These are phyloP conservation scores for Onychomys arenicola DNA, from an alignment of 2,797 vertebrate genomes.

Conservation along the genomic window DNA sequence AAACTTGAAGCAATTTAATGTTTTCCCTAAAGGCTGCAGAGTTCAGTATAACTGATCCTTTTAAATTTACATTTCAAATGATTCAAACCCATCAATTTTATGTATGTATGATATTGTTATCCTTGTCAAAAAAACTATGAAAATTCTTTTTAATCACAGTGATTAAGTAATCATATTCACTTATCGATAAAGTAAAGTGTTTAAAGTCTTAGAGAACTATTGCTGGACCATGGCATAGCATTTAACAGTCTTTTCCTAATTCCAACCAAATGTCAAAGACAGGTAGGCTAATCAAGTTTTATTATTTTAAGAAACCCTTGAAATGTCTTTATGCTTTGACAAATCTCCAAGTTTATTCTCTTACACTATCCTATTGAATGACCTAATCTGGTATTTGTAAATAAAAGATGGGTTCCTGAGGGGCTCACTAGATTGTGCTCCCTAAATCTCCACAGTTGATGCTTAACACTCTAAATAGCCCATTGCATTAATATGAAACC, in stretches of 20 bases:
- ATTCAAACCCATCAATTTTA: constrained; percentile 2
- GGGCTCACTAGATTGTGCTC: background rate
- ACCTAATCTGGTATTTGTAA: background rate
- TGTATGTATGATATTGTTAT: constrained; percentile 46
- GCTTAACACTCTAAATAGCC: background rate
- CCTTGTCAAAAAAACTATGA: constrained; percentile 45
- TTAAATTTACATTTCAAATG: constrained; percentile 33
- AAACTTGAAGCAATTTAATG: constrained; percentile 48
- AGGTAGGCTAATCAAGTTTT: constrained; percentile 50
- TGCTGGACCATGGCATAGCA: constrained; percentile 7
- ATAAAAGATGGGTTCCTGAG: background rate
- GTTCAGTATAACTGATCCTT: constrained; percentile 36
- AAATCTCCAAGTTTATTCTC: background rate
- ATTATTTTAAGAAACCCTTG: constrained; percentile 53
- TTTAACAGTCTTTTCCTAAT: constrained; percentile 58
- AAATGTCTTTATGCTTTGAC: constrained; percentile 46
- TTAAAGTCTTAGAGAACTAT: constrained; percentile 50
- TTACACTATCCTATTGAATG: constrained; percentile 29
- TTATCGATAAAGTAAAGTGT: constrained; percentile 55
- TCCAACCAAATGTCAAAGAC: constrained; percentile 74
- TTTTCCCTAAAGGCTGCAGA: constrained; percentile 12
- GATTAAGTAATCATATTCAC: constrained; percentile 64
- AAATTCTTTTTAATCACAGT: constrained; percentile 63
- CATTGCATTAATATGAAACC: background rate
- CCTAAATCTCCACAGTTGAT: background rate